Conservation (phyloP, 2,113 vertebrate species). For the Melanerpes aurifrons region DNA sequence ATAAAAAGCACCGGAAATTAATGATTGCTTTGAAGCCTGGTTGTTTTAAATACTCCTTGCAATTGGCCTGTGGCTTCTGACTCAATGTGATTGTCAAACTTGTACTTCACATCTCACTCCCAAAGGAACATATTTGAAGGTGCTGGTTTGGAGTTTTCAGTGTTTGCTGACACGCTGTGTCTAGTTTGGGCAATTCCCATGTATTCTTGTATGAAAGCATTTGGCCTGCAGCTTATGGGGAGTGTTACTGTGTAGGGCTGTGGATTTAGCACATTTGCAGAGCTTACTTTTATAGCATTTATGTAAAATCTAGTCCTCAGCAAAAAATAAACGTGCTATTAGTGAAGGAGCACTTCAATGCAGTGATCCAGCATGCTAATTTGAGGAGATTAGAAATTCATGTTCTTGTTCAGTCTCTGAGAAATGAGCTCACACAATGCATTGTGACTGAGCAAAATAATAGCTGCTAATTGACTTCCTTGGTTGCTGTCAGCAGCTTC, state of each 20-base stretch:
- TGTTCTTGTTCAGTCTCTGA: background rate
- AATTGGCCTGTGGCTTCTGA: background rate
- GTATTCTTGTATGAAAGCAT: background rate
- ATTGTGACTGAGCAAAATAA: background rate
- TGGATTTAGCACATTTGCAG: background rate
- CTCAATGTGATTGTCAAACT: background rate
- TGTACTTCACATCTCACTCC: background rate
- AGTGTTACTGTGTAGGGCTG: background rate
- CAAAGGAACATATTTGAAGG: background rate
- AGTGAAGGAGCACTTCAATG: background rate
- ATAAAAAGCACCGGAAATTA: background rate
- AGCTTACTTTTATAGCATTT: background rate
- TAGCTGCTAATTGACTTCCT: constrained; percentile 30
- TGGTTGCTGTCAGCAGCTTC: constrained; percentile 34
- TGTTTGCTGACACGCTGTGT: background rate
- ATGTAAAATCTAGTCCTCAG: background rate
- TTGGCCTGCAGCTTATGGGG: background rate
- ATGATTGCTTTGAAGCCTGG: background rate
- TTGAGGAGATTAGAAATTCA: constrained; percentile 12
- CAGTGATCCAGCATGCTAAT: background rate
- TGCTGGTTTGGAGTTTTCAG: background rate
- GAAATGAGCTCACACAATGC: background rate
- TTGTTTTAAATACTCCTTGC: background rate
- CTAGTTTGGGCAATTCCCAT: background rate
- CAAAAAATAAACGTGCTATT: background rate